Conservation (phyloP, 2,888 invertebrate genomes). For the Leucoptera coffeella region DNA sequence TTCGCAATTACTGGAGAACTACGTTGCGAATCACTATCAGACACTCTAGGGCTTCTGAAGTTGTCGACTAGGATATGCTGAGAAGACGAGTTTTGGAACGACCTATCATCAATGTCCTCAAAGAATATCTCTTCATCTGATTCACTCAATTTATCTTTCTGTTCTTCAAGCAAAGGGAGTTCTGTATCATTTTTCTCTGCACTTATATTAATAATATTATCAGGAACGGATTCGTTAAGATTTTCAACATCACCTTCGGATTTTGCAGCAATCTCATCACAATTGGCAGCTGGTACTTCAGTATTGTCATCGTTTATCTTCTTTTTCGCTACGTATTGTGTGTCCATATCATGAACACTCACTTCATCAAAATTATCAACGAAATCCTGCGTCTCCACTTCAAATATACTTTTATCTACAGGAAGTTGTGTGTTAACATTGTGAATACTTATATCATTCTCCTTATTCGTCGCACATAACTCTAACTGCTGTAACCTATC, state of each 20-base stretch:
- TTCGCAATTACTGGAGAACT: constrained; percentile 1
- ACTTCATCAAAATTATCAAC: not conserved
- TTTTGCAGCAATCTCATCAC: too few species aligned
- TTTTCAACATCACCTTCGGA: too few species aligned
- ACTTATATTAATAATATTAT: too few species aligned
- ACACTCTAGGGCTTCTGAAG: too few species aligned
- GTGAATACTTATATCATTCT: constrained; percentile 14
- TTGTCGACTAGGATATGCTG: too few species aligned
- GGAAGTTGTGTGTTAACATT: constrained; percentile 10
- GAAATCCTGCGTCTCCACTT: constrained; percentile 15
- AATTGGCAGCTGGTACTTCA: too few species aligned
- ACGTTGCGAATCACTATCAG: too few species aligned
- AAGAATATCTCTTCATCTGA: constrained; percentile 14
- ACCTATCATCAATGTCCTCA: constrained; percentile 18
- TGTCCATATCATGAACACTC: constrained; percentile 1
- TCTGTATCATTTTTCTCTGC: too few species aligned
- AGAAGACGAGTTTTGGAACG: constrained; percentile 14
- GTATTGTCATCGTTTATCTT: not conserved
- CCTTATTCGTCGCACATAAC: constrained; percentile 16
- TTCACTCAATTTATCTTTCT: not conserved
- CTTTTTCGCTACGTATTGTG: not conserved
- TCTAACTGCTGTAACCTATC: too few species aligned
- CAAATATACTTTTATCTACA: constrained; percentile 8
- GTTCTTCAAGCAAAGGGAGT: not conserved
- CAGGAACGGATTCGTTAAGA: too few species aligned